These are phyloP conservation scores for Lucilia sericata DNA, from an alignment of 1,140 invertebrate genomes.

Conservation along the genomic window DNA sequence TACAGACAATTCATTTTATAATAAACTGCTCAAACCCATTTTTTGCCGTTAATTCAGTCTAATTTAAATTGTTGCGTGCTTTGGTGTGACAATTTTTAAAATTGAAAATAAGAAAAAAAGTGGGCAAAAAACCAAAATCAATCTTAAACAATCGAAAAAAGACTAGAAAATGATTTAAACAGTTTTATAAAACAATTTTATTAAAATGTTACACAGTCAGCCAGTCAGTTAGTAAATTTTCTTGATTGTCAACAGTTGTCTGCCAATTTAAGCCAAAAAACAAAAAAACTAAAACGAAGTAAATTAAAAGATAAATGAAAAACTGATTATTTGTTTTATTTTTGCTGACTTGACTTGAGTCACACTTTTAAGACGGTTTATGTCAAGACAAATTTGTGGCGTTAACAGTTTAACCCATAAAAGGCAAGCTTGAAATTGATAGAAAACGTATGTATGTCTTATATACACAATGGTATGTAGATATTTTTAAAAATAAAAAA, in stretches of 20 bases:
- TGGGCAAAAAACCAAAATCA: neutral
- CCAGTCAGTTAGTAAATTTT: neutral
- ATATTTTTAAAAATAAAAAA: too few species aligned
- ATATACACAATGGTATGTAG: too few species aligned
- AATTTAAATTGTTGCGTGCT: neutral
- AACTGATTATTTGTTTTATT: too few species aligned
- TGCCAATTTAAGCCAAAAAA: neutral
- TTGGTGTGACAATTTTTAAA: neutral
- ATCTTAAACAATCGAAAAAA: neutral
- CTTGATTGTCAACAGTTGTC: neutral
- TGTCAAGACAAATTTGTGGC: too few species aligned
- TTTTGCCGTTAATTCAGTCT: neutral
- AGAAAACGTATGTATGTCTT: too few species aligned
- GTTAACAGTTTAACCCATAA: too few species aligned
- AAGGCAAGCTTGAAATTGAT: too few species aligned
- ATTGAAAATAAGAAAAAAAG: neutral
- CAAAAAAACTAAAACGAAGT: neutral
- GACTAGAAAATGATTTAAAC: neutral
- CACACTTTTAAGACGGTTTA: too few species aligned
- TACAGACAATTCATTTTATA: too few species aligned
- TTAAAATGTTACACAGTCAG: neutral
- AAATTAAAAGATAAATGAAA: too few species aligned
- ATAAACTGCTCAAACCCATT: neutral
- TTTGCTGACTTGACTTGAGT: too few species aligned
- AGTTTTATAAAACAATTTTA: neutral